A percentile compares a stretch with the other conserved stretches of the same genome.
Conservation (phyloP, 2,797 vertebrate genomes). For the Enteromius anoplus region DNA sequence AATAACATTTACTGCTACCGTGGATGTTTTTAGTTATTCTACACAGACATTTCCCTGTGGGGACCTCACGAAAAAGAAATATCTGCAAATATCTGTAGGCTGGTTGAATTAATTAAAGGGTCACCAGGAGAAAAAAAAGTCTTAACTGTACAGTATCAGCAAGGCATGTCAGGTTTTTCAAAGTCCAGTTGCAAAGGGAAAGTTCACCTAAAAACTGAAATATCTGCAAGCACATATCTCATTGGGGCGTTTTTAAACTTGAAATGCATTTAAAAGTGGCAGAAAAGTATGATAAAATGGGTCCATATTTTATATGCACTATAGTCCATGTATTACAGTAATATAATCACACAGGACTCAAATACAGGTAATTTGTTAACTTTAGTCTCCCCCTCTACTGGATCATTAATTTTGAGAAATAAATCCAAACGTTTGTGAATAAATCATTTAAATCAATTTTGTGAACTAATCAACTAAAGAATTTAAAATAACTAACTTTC, state of each 20-base stretch:
- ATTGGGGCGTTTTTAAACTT: not conserved
- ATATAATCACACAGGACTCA: not conserved
- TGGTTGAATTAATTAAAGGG: conserved; percentile 26
- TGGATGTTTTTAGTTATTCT: conserved; percentile 66
- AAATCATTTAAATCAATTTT: not conserved
- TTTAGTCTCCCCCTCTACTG: not conserved
- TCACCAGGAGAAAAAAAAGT: conserved; percentile 23
- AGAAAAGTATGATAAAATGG: not conserved
- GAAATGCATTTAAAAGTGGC: not conserved
- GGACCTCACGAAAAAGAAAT: conserved; percentile 37
- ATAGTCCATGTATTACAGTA: not conserved
- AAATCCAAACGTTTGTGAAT: not conserved
- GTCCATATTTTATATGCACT: not conserved
- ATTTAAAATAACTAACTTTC: not conserved
- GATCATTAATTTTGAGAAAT: not conserved
- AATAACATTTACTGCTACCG: conserved; percentile 60
- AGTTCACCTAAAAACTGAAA: conserved; percentile 16
- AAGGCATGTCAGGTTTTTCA: conserved; percentile 5
- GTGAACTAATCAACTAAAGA: not conserved
- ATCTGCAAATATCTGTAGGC: conserved; percentile 40
- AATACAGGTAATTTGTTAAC: not conserved
- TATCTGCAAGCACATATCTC: not conserved
- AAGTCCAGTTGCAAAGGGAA: not conserved
- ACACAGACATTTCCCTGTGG: conserved; percentile 38
- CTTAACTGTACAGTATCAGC: conserved; percentile 1